These are phyloP conservation scores for Hycleus phaleratus DNA, from an alignment of 1,140 invertebrate species.

Conservation along the genomic window DNA sequence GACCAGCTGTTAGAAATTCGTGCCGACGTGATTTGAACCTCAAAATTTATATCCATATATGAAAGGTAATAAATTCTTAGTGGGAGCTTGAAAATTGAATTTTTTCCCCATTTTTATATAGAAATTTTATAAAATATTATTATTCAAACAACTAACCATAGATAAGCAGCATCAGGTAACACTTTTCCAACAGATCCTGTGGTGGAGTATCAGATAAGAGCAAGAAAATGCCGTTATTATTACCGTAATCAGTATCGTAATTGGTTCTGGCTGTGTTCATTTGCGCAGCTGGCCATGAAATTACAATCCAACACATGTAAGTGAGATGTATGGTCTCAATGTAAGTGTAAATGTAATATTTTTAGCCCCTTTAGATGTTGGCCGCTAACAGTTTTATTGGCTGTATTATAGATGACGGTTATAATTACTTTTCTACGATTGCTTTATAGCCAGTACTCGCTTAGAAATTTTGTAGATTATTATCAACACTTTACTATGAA, in stretches of 20 bases:
- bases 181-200: background rate
- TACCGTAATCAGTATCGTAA: background rate
- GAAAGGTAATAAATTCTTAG: too few relatives aligned
- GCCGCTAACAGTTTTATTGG: conserved; percentile 30
- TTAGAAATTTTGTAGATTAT: background rate
- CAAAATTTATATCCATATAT: too few relatives aligned
- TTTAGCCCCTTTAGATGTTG: conserved; percentile 25
- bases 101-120: too few relatives aligned
- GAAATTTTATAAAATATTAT: too few relatives aligned
- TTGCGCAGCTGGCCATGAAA: conserved; percentile 13
- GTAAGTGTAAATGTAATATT: conserved; percentile 34
- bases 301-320: conserved; percentile 23
- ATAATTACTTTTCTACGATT: conserved; percentile 29
- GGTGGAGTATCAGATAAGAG: background rate
- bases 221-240: background rate
- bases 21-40: too few relatives aligned
- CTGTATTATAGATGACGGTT: conserved; percentile 27
- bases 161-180: background rate
- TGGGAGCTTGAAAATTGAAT: too few relatives aligned
- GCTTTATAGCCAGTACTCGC: background rate
- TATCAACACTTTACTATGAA: background rate
- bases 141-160: background rate
- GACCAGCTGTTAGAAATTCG: too few relatives aligned
- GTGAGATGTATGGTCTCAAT: conserved; percentile 28
- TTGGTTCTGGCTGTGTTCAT: conserved; percentile 19